Base-by-base conservation (phyloP, 2,113 vertebrate genomes). In the Tenebrosternarchus preto region DNA sequence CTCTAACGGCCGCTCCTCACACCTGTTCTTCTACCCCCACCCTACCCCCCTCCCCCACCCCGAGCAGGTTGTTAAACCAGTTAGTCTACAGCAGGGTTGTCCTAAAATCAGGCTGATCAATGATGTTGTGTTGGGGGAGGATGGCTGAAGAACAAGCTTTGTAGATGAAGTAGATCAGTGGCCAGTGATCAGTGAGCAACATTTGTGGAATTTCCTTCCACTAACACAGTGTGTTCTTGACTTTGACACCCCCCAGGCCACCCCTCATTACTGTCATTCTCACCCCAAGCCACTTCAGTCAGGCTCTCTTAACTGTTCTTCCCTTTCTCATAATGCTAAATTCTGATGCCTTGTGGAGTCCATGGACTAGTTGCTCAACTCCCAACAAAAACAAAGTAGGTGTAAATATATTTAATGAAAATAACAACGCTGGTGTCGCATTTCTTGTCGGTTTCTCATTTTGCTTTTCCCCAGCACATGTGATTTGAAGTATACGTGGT, bases 401-500 rank as follows among this genome's bases (percentile, higher is more conserved):
- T 50, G 69, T 59, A 1, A 73, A 33, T 1, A 0, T 29, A 22
- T n/a, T n/a, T n/a, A n/a, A n/a, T 36, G 5, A 3, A 9, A 19
- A 56, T 27, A 31, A 53, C 22, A 66, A 53, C 11, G 16, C 2
- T 19, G 29, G 46, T 61, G 71, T 55, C n/a, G 19, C 24, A 6
- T 43, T 50, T 39, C 16, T 73, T 46, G 1, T 60, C 55, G 19
- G 31, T 27, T 67, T 71, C 70, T 57, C n/a, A 33, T 56, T 11
- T 55, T 33, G 33, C 29, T 25, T 57, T 36, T 77, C 78, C 31
- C 8, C 19, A 36, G 7, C 36, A 72, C 60, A 81, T 75, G 36
- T 77, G 76, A 74, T 29, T 83, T 87, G 79, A 85, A 77, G 29
- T 43, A 12, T 29, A 55, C 73, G 80, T 60, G 76, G 39, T 20